Conservation (phyloP, 2,113 vertebrate species). For the Clarias batrachus region DNA sequence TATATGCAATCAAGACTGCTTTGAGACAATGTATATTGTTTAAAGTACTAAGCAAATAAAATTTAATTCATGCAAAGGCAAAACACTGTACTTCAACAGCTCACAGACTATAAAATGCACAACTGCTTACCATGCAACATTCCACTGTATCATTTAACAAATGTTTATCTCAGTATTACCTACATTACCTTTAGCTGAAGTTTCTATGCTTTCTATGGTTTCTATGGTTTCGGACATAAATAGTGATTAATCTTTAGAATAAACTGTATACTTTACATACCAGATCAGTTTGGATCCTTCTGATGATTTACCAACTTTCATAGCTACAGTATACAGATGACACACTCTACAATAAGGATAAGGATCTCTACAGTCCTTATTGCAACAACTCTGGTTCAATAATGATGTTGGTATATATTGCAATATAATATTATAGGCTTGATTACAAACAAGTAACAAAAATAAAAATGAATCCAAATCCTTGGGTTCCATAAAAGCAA, state of each 20-base stretch:
- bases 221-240: neutral
- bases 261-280: neutral
- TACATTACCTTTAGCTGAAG: neutral
- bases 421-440: neutral
- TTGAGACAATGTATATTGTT: neutral
- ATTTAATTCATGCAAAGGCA: neutral
- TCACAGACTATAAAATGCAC: neutral
- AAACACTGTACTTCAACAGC: neutral
- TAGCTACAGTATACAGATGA: neutral
- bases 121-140: neutral
- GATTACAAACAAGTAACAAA: neutral
- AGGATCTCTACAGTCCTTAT: neutral
- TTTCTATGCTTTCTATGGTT: neutral
- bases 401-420: neutral
- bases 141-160: neutral
- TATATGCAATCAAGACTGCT: neutral
- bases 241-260: neutral
- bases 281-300: neutral
- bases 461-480: neutral
- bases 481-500: neutral
- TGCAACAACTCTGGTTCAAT: neutral
- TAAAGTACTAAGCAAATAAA: neutral
- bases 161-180: neutral
- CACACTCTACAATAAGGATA: neutral
- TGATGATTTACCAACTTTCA: neutral